These are phyloP conservation scores for Lepidurus packardi DNA, from an alignment of 1,140 invertebrate species.

Conservation along the genomic window DNA sequence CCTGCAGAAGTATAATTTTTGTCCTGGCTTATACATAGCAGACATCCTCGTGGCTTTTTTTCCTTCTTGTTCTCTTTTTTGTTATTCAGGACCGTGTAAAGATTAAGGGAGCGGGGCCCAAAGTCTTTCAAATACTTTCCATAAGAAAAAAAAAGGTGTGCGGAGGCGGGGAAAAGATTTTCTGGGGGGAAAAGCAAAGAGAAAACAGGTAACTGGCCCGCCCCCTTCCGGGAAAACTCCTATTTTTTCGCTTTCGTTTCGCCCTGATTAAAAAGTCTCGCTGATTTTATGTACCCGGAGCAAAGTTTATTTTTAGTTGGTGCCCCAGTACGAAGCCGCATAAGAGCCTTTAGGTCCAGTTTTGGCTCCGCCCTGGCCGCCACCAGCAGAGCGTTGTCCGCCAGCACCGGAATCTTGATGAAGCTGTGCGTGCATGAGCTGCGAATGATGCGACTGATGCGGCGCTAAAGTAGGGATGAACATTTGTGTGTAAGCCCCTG, in stretches of 20 bases:
- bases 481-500: conserved; percentile 50
- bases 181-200: not conserved
- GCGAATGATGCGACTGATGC: conserved; percentile 54
- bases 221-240: not conserved
- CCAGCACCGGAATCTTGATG: conserved; percentile 53
- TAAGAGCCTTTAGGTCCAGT: not conserved
- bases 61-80: not conserved
- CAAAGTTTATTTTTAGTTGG: not conserved
- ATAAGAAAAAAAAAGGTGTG: not conserved
- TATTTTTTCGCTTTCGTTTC: not conserved
- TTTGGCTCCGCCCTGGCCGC: not conserved
- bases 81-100: not conserved
- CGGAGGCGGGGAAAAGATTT: not conserved
- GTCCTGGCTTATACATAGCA: not conserved
- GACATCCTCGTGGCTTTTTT: not conserved
- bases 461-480: conserved; percentile 68
- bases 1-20: not conserved
- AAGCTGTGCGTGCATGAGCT: conserved; percentile 64
- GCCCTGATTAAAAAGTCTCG: not conserved
- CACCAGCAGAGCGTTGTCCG: not conserved
- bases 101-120: not conserved
- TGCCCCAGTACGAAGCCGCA: conserved; percentile 7
- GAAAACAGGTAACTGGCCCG: conserved; percentile 9
- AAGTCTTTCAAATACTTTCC: not conserved
- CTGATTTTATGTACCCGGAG: not conserved